These are phyloP conservation scores for Conus betulinus DNA, from an alignment of 1,140 invertebrate genomes.

Conservation along the genomic window DNA sequence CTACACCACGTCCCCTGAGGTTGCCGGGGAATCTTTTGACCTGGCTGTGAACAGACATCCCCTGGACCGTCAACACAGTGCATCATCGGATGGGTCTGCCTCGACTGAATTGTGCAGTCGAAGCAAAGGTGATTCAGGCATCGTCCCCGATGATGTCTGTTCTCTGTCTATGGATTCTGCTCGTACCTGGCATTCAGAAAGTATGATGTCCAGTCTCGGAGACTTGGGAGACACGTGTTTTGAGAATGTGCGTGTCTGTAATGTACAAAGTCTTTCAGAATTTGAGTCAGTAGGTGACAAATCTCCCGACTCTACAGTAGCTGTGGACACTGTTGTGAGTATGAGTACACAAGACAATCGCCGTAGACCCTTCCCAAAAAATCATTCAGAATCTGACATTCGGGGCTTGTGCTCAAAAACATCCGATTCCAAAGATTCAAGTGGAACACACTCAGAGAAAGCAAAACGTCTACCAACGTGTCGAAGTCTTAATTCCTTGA, in stretches of 20 bases:
- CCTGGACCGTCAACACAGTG: background rate
- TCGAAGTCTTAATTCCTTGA: background rate
- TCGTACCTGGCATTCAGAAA: background rate
- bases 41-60: background rate
- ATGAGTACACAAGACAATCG: background rate
- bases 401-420: no score
- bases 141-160: background rate
- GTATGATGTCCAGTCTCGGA: no score
- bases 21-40: background rate
- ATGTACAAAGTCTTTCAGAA: background rate
- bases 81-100: background rate
- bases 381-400: background rate
- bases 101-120: background rate
- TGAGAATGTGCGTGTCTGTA: background rate
- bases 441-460: background rate
- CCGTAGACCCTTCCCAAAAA: background rate
- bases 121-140: background rate
- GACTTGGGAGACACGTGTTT: background rate
- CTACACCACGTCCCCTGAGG: background rate
- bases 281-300: background rate
- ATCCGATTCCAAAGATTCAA: background rate
- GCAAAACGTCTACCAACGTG: background rate
- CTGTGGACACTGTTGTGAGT: background rate
- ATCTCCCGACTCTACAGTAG: background rate
- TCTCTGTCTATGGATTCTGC: background rate